A percentile compares a stretch with the other conserved stretches of the same genome.
Evolutionary conservation across 2,113 vertebrate genomes (phyloP).

Genomic region (Phyllostomus discolor): DNA sequence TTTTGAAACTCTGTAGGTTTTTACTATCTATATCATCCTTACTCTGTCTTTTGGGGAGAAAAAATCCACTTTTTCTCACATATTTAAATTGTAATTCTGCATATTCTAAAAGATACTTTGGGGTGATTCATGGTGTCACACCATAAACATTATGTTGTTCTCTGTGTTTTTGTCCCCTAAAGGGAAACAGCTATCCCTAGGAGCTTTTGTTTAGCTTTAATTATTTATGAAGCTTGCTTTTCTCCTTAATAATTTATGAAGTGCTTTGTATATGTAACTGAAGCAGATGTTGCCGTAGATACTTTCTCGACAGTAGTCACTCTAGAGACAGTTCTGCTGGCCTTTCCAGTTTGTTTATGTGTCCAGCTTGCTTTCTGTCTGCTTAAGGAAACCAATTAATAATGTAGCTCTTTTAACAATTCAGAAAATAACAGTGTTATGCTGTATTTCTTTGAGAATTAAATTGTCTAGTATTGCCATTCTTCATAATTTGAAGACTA

Average conservation of each 20-base stretch:
- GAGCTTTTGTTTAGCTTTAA: constrained; percentile 45
- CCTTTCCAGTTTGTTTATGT: constrained; percentile 4
- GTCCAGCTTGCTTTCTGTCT: constrained; percentile 13
- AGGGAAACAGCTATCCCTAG: constrained; percentile 10
- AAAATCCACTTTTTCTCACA: neutral
- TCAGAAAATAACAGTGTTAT: neutral
- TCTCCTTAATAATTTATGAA: constrained; percentile 50
- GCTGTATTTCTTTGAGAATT: constrained; percentile 26
- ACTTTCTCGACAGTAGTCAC: constrained; percentile 32
- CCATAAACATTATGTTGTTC: neutral
- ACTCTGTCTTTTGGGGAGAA: neutral
- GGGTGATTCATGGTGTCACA: neutral
- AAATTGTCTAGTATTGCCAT: neutral
- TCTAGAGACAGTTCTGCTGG: neutral
- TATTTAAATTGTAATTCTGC: neutral
- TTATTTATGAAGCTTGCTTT: constrained; percentile 58
- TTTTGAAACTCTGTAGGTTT: neutral
- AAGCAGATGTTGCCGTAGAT: constrained; percentile 53
- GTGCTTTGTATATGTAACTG: constrained; percentile 47
- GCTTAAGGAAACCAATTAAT: neutral
- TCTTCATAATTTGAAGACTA: neutral
- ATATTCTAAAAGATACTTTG: neutral
- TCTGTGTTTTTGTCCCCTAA: neutral
- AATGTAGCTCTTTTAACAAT: constrained; percentile 19
- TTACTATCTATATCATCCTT: neutral